Evolutionary conservation across 2,888 invertebrate genomes (phyloP).

Genomic region (Calameuta idolon): DNA sequence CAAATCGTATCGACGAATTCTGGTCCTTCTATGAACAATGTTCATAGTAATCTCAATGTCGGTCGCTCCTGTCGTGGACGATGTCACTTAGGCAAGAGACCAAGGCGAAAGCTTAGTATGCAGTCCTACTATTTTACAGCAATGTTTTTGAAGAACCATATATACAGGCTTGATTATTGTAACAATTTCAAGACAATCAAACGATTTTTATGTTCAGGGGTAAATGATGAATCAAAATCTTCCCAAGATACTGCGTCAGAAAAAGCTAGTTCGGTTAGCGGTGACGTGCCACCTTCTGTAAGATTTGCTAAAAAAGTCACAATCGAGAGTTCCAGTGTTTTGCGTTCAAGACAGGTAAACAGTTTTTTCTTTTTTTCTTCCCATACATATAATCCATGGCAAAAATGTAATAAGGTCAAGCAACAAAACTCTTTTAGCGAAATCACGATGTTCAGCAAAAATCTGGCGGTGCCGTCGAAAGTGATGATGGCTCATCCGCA

Average conservation of each 20-base stretch:
- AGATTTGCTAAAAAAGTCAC: constrained; percentile 61
- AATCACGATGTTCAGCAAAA: neutral
- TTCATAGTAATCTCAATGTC: constrained; percentile 47
- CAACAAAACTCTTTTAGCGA: neutral
- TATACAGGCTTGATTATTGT: neutral
- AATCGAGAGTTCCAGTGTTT: constrained; percentile 41
- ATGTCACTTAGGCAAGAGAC: constrained; percentile 55
- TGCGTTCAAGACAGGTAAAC: constrained; percentile 28
- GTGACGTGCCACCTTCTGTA: constrained; percentile 54
- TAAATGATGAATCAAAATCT: constrained; percentile 49
- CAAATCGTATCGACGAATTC: constrained; percentile 81
- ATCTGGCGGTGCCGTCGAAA: neutral
- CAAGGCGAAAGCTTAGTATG: constrained; percentile 52
- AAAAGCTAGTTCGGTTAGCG: constrained; percentile 38
- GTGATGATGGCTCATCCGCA: neutral
- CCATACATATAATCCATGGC: neutral
- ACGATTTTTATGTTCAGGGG: constrained; percentile 33
- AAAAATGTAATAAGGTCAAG: neutral
- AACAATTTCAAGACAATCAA: neutral
- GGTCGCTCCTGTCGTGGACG: constrained; percentile 53
- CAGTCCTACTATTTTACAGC: neutral
- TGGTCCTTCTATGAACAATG: constrained; percentile 46
- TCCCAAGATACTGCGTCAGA: constrained; percentile 49
- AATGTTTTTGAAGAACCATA: neutral
- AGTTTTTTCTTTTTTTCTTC: neutral